Evolutionary conservation across 2,113 vertebrate genomes (phyloP).

Genomic region (Neomonachus schauinslandi): DNA sequence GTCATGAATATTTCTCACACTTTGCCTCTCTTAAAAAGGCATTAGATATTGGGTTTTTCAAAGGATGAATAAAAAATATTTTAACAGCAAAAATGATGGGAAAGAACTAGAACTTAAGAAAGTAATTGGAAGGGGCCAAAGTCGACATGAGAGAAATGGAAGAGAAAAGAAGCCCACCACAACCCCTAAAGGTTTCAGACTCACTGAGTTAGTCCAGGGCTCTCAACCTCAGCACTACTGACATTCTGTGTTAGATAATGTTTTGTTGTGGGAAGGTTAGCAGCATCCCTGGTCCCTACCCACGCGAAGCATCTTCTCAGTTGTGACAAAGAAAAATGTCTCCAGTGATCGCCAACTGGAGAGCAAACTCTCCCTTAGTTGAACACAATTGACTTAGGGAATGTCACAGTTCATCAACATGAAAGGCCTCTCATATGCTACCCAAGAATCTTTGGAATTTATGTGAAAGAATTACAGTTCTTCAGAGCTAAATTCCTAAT

Average conservation of each 20-base stretch:
- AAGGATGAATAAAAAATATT: neutral
- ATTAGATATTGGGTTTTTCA: neutral
- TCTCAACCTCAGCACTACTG: neutral
- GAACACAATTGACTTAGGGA: neutral
- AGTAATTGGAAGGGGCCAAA: neutral
- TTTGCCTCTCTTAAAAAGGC: neutral
- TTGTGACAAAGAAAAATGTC: slow-evolving; percentile 39
- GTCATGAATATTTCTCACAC: neutral
- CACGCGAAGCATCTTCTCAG: neutral
- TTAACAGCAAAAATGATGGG: slow-evolving; percentile 1
- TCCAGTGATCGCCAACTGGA: neutral
- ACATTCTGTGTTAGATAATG: neutral
- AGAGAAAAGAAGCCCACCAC: neutral
- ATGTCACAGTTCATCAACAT: slow-evolving; percentile 63
- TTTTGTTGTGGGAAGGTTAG: neutral
- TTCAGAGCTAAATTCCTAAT: slow-evolving; percentile 58
- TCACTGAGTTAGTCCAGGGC: neutral
- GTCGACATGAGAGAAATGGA: neutral
- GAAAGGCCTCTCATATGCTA: slow-evolving; percentile 59
- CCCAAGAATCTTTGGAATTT: slow-evolving; percentile 72
- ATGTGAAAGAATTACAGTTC: slow-evolving; percentile 58
- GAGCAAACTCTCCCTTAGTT: neutral
- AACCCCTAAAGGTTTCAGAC: neutral
- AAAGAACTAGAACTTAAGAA: slow-evolving; percentile 13
- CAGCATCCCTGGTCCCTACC: neutral